phyloP scores from a whole-genome alignment of 2,888 invertebrate genomes.

The Julus scanicus region DNA sequence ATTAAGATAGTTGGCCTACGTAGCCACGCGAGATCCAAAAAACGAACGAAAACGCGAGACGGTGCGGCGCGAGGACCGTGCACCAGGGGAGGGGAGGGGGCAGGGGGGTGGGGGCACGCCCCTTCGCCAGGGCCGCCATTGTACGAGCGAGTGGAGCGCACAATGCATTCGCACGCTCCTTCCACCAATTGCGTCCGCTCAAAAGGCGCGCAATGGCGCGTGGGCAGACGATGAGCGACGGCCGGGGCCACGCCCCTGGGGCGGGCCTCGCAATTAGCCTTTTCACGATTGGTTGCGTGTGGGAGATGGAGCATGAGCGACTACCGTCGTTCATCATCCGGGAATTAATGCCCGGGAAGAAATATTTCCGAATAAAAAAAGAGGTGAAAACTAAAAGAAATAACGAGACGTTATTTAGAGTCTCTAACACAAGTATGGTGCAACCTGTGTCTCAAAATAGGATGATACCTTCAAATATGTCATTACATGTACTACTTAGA shows the following conservation, averaged over 20 bases:
- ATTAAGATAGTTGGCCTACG: conserved; percentile 49
- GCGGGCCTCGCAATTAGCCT: conserved; percentile 46
- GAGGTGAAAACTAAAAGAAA: background rate
- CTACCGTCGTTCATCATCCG: background rate
- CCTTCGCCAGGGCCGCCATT: background rate
- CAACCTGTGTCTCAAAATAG: background rate
- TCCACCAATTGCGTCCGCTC: conserved; percentile 51
- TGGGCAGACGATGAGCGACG: background rate
- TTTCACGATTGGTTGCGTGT: conserved; percentile 46
- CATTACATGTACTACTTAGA: too few species aligned
- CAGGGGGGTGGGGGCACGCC: background rate
- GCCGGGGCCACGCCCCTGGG: background rate
- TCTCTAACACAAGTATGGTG: background rate
- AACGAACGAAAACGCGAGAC: background rate
- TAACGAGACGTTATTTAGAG: background rate
- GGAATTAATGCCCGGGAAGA: background rate
- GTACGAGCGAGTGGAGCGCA: background rate
- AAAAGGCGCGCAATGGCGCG: conserved; percentile 45
- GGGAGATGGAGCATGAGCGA: conserved; percentile 15
- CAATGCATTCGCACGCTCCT: background rate
- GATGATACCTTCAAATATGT: too few species aligned
- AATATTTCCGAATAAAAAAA: background rate
- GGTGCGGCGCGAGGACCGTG: background rate
- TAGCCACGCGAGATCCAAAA: background rate
- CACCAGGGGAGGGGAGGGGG: background rate